Evolutionary conservation across 2,113 vertebrate species (phyloP).

Genomic region (Fulica atra): DNA sequence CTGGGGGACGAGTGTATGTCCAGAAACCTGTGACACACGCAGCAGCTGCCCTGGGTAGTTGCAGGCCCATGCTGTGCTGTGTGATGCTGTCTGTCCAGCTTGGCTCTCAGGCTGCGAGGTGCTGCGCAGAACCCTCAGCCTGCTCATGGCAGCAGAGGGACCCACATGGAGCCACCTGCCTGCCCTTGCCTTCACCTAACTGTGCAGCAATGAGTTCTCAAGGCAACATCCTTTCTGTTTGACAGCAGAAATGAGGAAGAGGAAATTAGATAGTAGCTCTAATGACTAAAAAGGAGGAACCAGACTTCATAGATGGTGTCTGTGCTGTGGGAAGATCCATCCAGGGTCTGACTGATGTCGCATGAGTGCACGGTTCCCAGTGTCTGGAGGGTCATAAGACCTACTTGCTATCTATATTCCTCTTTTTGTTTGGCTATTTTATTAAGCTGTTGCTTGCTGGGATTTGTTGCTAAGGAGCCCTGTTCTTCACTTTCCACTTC

Average conservation of each 20-base stretch:
- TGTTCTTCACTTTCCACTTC: background rate
- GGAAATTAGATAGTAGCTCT: background rate
- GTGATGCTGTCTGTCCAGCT: background rate
- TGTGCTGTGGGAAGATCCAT: background rate
- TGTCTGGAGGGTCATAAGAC: background rate
- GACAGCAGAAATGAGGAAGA: background rate
- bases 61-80: accelerated
- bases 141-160: background rate
- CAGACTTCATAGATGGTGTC: accelerated
- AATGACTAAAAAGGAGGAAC: background rate
- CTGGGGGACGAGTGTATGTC: accelerated
- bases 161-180: accelerated
- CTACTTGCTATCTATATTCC: background rate
- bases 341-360: accelerated
- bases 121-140: background rate
- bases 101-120: background rate
- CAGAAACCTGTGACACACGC: accelerated
- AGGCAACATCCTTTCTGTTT: background rate
- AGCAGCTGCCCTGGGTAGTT: background rate
- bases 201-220: background rate
- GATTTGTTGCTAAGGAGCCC: background rate
- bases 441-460: background rate
- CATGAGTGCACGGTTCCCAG: accelerated
- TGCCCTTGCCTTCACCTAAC: background rate
- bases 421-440: background rate